Evolutionary conservation across 2,888 invertebrate genomes (phyloP), one percentile per base, ranked within the genome.

Genomic region (Lasius platythorax): DNA sequence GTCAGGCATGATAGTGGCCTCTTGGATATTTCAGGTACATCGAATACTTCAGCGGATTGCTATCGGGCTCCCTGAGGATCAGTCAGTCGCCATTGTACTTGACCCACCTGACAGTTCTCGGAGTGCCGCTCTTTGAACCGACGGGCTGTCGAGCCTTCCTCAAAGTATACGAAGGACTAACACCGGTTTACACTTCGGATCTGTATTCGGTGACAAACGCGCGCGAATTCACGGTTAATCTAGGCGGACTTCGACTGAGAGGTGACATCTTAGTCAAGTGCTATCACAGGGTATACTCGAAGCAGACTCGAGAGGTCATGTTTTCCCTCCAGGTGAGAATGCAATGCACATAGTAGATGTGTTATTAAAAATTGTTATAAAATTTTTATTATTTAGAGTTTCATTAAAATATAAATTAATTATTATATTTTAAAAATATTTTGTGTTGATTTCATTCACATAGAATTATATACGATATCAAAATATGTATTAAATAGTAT

Each of bases 251-350:
- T 94, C 96, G 93, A 94, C 96, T 99, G 23, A 96, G 98, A 75
- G 99, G 99, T 18, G 99, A 99, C 95, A 97, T 99, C 90, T 96
- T 99, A 86, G 97, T 99, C 92, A 98, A 98, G 95, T 98, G 98
- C 94, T 99, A 98, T 96, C 97, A 98, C 92, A 96, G 98, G 93
- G 92, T 95, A 66, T 94, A 94, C 87, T 94, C 95, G 79, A 94
- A 94, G 85, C 95, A 95, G 83, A 94, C 93, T 82, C 93, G 95
- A 3, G 94, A 95, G 89, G 94, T 94, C 68, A 95, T 95, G 93
- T 95, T 95, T 88, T 94, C 95, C 8, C 91, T 95, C 33, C 95
- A 95, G 94, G 95, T 95, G 90, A 85, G 78, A 30, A 37, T 8
- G 8, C 18, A 74, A 23, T n/a, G 23, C 37, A 50, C 5, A 56